Base-by-base conservation (phyloP, 2,888 invertebrate species). In the Troides aeacus region DNA sequence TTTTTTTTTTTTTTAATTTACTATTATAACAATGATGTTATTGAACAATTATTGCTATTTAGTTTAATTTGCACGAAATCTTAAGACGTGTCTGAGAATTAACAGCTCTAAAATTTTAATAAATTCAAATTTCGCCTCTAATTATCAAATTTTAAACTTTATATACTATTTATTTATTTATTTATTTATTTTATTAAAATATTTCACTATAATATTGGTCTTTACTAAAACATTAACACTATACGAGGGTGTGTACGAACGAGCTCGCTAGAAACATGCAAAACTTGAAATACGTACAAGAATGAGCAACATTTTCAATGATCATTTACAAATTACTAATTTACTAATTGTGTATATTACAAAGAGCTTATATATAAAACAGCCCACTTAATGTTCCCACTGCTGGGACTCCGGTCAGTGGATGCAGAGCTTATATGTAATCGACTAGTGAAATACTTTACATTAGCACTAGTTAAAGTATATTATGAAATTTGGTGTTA, bases 181-280 rank as follows among this genome's bases (percentile, higher is more conserved):
- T 39, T 46, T 21, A 21, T 21, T 46, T 46, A 39, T 60, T 82
- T 84, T 87, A 86, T 74, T 87, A 85, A 87, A 87, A 87, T 86
- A 86, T 81, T 87, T 88, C 85, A 89, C 85, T 81, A 76, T 82
- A 80, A 86, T 89, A 89, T 91, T 91, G 91, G 91, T 91, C 91
- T 83, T 89, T 88, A 87, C 89, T 86, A 88, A 86, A 84, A 83
- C 72, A 79, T 79, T 74, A 75, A 75, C 78, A 79, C 77, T 81
- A 79, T 77, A 81, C 80, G 81, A 77, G 78, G 76, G 75, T 77
- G 65, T 62, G 69, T 82, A 87, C 88, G 85, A 82, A 84, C 60
- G 60, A 64, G 39, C 80, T 85, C 80, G 84, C 78, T 84, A 86
- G 84, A 85, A 82, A 84, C 85, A 85, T 87, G 85, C 83, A 86